Base-by-base conservation (phyloP, 2,888 invertebrate genomes). In the Strigamia transsilvanica region DNA sequence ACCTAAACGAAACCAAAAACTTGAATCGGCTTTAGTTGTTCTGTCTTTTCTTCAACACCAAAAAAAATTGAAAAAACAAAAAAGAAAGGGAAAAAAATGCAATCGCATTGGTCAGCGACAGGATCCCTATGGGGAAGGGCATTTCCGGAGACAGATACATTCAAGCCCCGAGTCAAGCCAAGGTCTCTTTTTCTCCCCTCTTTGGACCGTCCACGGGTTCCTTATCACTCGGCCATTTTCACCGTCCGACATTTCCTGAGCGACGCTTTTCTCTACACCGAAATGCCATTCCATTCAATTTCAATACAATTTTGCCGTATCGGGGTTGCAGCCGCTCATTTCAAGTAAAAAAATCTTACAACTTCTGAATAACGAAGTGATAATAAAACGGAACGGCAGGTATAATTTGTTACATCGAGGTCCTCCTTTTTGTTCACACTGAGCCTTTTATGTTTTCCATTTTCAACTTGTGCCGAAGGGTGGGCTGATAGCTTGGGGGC, bases 211-310 rank as follows among this genome's bases (percentile, higher is more conserved):
- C 73, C 73, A 73, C 73, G 32, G 32, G 73, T 56, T 56, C 15
- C 61, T 73, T 73, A 73, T 73, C 73, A 32, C 73, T 73, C 32
- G 73, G 73, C 73, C 73, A 73, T 73, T 73, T 73, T 73, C 73
- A 73, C 73, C 73, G 73, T 73, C 32, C 73, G 73, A 73, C 73
- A 73, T 73, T 73, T 73, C 73, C 73, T 73, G 73, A 73, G 73
- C 61, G 61, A 12, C 73, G 12, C 12, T 73, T 73, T 73, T 32
- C 73, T 1, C 9, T 73, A 73, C 32, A n/a, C 3, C 73, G 32
- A 73, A 73, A 23, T 27, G 73, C 73, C 12, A 73, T 32, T 32
- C 15, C 27, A 73, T 73, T 73, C 27, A 73, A 32, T 32, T 32
- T 73, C 73, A 73, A 73, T 73, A 73, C 73, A 73, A 27, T 23